Evolutionary conservation across 2,888 invertebrate genomes (phyloP).

Genomic region (Drosophila prostipennis): DNA sequence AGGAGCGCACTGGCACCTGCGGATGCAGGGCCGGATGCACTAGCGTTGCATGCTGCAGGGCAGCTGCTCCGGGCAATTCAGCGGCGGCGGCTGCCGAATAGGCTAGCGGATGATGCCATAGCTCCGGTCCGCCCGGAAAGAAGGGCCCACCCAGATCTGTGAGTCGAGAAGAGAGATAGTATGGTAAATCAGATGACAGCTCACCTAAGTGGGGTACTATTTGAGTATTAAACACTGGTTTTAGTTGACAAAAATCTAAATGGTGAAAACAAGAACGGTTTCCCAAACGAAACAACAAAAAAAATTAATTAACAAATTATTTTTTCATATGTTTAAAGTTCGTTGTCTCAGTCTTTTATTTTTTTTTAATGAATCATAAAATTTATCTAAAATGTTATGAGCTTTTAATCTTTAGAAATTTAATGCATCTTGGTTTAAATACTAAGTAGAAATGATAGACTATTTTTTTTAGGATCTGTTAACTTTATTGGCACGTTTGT

Average conservation of each 20-base stretch:
- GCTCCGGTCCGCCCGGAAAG: conserved; percentile 96
- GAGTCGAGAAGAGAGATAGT: conserved; percentile 23
- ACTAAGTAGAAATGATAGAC: neutral
- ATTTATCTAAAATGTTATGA: neutral
- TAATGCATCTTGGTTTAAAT: neutral
- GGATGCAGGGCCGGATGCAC: conserved; percentile 99
- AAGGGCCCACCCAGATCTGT: conserved; percentile 97
- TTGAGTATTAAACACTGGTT: conserved; percentile 18
- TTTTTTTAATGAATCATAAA: neutral
- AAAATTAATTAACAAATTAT: conserved; percentile 6
- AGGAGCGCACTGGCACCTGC: conserved; percentile 98
- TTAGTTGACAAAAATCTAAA: conserved; percentile 32
- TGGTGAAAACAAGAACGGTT: conserved; percentile 31
- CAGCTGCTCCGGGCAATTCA: conserved; percentile 92
- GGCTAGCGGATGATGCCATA: conserved; percentile 96
- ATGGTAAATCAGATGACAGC: conserved; percentile 39
- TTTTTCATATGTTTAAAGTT: conserved; percentile 43
- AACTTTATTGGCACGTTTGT: neutral
- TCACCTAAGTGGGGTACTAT: conserved; percentile 21
- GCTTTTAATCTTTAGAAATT: neutral
- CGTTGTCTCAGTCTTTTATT: conserved; percentile 74
- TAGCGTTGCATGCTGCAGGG: conserved; percentile 94
- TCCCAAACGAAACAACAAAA: conserved; percentile 30
- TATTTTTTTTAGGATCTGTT: neutral
- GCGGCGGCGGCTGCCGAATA: conserved; percentile 90